phyloP scores from a whole-genome alignment of 2,797 vertebrate species.

The Siniperca obscura region DNA sequence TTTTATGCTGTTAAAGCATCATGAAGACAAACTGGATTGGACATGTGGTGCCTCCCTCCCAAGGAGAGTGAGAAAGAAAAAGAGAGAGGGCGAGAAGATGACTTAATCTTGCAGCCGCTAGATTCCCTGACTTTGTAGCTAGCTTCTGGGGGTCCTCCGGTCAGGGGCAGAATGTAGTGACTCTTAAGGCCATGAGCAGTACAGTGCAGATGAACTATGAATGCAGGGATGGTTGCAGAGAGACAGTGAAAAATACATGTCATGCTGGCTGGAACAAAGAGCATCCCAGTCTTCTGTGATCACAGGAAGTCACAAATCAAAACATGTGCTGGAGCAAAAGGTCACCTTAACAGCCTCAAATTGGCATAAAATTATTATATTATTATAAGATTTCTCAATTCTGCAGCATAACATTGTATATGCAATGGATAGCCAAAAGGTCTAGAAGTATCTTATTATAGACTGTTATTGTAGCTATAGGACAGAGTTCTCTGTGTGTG shows the following conservation, averaged over 20 bases:
- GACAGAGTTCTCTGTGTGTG: constrained; percentile 1
- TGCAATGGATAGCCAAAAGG: neutral
- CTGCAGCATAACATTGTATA: neutral
- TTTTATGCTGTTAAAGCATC: constrained; percentile 37
- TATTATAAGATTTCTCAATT: neutral
- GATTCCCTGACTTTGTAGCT: constrained; percentile 29
- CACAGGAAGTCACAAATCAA: neutral
- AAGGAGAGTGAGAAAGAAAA: neutral
- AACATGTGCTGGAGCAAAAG: constrained; percentile 6
- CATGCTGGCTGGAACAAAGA: neutral
- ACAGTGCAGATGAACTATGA: constrained; percentile 38
- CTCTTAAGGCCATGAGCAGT: constrained; percentile 17
- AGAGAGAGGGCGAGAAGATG: neutral
- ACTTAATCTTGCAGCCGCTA: constrained; percentile 29
- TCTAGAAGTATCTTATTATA: constrained; percentile 15
- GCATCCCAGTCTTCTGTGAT: neutral
- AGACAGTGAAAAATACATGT: constrained; percentile 8
- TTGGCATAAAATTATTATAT: neutral
- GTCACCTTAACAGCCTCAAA: neutral
- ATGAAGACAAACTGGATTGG: constrained; percentile 8
- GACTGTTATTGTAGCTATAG: neutral
- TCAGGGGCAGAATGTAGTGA: constrained; percentile 47
- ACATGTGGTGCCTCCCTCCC: neutral
- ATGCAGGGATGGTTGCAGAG: constrained; percentile 31
- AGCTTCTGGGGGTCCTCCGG: neutral